Evolutionary conservation across 2,113 vertebrate genomes (phyloP).

Genomic region (Pseudorhombus dupliciocellatus): DNA sequence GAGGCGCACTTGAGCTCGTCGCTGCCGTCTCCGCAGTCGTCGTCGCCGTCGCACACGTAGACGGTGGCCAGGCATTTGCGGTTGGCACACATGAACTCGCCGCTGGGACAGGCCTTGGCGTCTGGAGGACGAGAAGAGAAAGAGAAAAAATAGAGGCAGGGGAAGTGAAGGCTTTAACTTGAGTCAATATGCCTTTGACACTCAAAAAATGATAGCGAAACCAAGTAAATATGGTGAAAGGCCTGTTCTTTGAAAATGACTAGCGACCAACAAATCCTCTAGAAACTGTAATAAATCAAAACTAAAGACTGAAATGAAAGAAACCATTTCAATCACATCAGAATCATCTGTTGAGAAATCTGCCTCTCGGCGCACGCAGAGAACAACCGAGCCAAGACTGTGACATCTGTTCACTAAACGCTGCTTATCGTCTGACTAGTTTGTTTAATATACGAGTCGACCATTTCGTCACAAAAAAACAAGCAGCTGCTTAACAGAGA

Average conservation of each 20-base stretch:
- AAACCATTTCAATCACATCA: too few relatives aligned
- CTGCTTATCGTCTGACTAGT: too few relatives aligned
- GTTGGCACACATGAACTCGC: constrained; percentile 94
- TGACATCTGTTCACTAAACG: too few relatives aligned
- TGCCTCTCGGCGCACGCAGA: too few relatives aligned
- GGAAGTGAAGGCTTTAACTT: background rate
- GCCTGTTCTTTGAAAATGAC: background rate
- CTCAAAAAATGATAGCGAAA: background rate
- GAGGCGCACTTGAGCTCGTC: constrained; percentile 89
- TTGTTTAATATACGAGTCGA: too few relatives aligned
- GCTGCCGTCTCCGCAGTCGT: constrained; percentile 91
- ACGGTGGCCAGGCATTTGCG: constrained; percentile 88
- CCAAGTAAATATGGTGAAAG: background rate
- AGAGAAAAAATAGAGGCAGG: background rate
- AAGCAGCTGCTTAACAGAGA: too few relatives aligned
- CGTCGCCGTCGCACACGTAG: constrained; percentile 91
- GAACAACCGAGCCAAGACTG: too few relatives aligned
- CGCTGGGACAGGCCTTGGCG: constrained; percentile 83
- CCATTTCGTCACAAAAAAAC: too few relatives aligned
- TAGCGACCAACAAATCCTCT: background rate
- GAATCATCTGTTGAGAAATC: too few relatives aligned
- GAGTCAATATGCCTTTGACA: too few relatives aligned
- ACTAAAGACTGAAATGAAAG: background rate
- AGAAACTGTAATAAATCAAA: background rate
- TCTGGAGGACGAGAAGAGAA: constrained; percentile 56